Base-by-base conservation (phyloP, 2,113 vertebrate genomes). In the Oncorhynchus keta region DNA sequence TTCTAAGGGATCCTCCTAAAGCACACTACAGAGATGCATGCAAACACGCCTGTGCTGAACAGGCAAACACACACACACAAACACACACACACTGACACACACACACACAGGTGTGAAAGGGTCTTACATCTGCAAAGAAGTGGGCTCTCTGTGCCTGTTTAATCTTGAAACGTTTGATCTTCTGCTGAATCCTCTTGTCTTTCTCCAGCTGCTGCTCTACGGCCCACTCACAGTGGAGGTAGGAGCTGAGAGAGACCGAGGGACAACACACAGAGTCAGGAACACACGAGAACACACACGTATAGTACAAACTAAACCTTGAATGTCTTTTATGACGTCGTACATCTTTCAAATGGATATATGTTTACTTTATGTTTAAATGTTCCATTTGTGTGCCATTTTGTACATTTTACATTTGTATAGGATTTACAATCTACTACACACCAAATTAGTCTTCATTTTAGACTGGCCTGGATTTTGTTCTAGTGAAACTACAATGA, bases 171-270 rank as follows among this genome's bases (percentile, higher is more conserved):
- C 98, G 95, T 90, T 99, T 99, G 90, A 99, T 98, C 95, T 99
- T 99, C 94, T 97, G 98, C 88, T 97, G 98, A 89, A 99, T 99
- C 92, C 98, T 96, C 95, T 99, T 99, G 94, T 99, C 98, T 89
- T 98, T 99, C 90, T 92, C 93, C 90, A 99, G 95, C 62, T 99
- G 96, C 83, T 97, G 95, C 88, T 99, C 97, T 69, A 96, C 97
- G 86, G 98, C 97, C 98, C 98, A 99, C 92, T 99, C 98, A 90
- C 97, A 99, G 92, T 99, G 98, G 81, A 99, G 94, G 88, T 99
- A 99, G 71, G 98, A 99, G 87, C 98, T 99, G 86, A 81, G 82
- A 73, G 64, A 18, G 68, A 22, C 7, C 45, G 55, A 11, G 22
- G 24, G 7, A 26, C 61, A 64, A 64, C 7, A 45, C 39, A 45